Evolutionary conservation across 1,140 invertebrate species (phyloP).

Genomic region (Chlorops oryzae): DNA sequence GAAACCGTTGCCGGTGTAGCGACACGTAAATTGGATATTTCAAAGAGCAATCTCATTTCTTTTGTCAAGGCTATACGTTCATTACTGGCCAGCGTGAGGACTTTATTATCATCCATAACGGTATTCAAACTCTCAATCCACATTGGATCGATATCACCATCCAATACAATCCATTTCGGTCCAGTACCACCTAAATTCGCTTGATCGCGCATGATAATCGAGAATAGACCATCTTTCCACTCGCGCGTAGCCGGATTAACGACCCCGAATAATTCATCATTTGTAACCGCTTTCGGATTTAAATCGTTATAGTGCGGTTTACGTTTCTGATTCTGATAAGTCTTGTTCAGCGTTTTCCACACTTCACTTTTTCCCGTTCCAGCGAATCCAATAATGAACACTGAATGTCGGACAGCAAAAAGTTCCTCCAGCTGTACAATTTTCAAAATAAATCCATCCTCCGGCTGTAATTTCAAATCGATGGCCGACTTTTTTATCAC

Average conservation of each 20-base stretch:
- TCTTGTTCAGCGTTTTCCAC: conserved; percentile 82
- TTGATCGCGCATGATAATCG: conserved; percentile 86
- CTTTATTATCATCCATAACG: conserved; percentile 79
- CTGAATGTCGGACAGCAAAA: conserved; percentile 88
- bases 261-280: conserved; percentile 90
- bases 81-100: conserved; percentile 85
- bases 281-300: conserved; percentile 92
- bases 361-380: conserved; percentile 90
- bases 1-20: conserved; percentile 94
- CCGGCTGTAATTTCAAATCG: conserved; percentile 82
- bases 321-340: conserved; percentile 67
- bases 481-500: conserved; percentile 67
- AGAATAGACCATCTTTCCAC: conserved; percentile 94
- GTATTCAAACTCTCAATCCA: conserved; percentile 93
- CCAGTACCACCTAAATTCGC: conserved; percentile 71
- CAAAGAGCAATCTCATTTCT: conserved; percentile 85
- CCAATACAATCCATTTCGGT: conserved; percentile 92
- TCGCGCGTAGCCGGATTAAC: conserved; percentile 91
- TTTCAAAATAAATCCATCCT: conserved; percentile 68
- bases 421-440: conserved; percentile 89
- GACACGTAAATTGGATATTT: conserved; percentile 82
- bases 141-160: conserved; percentile 95
- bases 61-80: conserved; percentile 87
- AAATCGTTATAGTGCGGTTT: conserved; percentile 84
- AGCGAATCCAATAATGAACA: conserved; percentile 88